These are phyloP conservation scores for Paramormyrops kingsleyae DNA, from an alignment of 2,113 vertebrate genomes.

Conservation along the genomic window DNA sequence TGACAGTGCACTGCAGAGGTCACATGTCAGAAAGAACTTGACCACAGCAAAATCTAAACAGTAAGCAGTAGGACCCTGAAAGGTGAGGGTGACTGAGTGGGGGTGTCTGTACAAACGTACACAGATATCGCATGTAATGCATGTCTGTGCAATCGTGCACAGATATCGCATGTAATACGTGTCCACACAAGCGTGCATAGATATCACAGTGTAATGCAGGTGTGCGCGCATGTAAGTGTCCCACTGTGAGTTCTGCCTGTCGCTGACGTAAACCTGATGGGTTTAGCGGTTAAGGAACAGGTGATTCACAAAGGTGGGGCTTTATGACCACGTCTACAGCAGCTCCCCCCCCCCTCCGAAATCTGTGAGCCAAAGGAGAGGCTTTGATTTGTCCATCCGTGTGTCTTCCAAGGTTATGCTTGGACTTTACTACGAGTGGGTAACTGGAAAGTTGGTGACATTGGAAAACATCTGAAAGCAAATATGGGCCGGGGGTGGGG, in stretches of 20 bases:
- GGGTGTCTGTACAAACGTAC: not conserved
- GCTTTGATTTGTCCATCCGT: not conserved
- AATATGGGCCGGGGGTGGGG: not conserved
- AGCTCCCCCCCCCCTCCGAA: not conserved
- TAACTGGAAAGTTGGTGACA: too few relatives aligned
- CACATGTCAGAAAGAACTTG: not conserved
- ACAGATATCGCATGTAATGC: not conserved
- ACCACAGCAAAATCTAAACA: not conserved
- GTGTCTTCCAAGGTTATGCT: not conserved
- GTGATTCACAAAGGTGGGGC: not conserved
- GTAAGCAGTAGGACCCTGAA: not conserved
- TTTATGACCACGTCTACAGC: not conserved
- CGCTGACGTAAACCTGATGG: not conserved
- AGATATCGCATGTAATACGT: not conserved
- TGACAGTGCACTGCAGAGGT: not conserved
- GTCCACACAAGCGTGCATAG: not conserved
- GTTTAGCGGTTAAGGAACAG: not conserved
- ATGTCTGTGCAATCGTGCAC: not conserved
- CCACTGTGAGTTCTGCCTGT: not conserved
- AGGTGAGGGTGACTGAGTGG: not conserved
- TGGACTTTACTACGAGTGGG: not conserved
- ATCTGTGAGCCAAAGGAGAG: not conserved
- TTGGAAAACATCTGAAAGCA: too few relatives aligned
- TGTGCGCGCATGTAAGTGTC: not conserved
- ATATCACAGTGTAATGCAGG: not conserved